phyloP scores from a whole-genome alignment of 2,888 invertebrate species.

The Cistogaster globosa region DNA sequence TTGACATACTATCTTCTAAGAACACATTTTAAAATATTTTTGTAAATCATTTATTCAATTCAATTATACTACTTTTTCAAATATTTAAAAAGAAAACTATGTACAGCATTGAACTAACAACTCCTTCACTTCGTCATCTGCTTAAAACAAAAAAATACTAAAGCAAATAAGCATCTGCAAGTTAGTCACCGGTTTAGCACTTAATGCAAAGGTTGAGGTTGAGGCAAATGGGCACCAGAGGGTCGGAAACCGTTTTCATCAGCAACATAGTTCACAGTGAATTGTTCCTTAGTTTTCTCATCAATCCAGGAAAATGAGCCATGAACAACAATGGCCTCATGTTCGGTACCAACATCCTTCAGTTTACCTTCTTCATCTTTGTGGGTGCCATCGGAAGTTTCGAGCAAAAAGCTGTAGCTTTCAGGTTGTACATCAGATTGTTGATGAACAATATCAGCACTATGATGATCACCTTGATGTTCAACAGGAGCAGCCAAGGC shows the following conservation, averaged over 20 bases:
- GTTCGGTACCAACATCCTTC: constrained; percentile 77
- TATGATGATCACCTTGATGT: constrained; percentile 82
- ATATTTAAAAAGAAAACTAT: background rate
- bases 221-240: constrained; percentile 70
- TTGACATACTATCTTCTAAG: too few species aligned
- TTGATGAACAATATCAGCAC: constrained; percentile 84
- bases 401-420: constrained; percentile 83
- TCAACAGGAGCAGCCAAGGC: constrained; percentile 74
- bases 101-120: background rate
- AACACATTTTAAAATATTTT: too few species aligned
- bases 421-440: constrained; percentile 84
- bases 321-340: constrained; percentile 73
- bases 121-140: too few species aligned
- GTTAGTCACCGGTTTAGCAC: too few species aligned
- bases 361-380: constrained; percentile 73
- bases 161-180: too few species aligned
- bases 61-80: too few species aligned
- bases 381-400: constrained; percentile 75
- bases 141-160: too few species aligned
- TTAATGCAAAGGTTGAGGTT: background rate
- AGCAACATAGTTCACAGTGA: constrained; percentile 73
- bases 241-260: constrained; percentile 73
- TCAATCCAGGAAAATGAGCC: constrained; percentile 75
- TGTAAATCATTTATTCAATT: too few species aligned
- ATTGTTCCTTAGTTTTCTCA: constrained; percentile 72